phyloP scores from a whole-genome alignment of 1,140 invertebrate genomes.

The Lysiphlebus fabarum region DNA sequence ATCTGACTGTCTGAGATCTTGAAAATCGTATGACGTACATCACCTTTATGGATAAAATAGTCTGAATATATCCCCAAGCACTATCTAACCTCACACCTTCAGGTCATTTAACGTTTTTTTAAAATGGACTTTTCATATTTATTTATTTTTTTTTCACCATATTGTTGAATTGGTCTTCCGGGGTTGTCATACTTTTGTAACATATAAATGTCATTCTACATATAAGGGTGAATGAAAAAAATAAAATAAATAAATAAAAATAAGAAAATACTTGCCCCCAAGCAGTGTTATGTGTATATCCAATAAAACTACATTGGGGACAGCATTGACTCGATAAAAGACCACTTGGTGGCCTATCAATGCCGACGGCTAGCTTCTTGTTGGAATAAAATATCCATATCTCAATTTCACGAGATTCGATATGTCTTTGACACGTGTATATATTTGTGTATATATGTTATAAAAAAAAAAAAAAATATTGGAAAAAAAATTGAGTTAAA shows the following conservation, averaged over 20 bases:
- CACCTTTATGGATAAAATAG: slow-evolving; percentile 36
- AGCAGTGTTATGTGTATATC: slow-evolving; percentile 4
- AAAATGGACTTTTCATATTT: slow-evolving; percentile 39
- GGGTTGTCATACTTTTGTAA: slow-evolving; percentile 17
- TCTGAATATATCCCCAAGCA: slow-evolving; percentile 25
- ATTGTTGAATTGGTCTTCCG: slow-evolving; percentile 41
- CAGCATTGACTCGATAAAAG: slow-evolving; percentile 42
- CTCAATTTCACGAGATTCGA: slow-evolving; percentile 15
- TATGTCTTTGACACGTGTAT: slow-evolving; percentile 10
- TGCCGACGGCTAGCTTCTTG: slow-evolving; percentile 26
- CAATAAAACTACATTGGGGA: slow-evolving; percentile 35
- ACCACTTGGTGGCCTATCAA: slow-evolving; percentile 37
- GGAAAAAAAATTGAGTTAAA: no score
- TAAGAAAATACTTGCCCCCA: neutral
- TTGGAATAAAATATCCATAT: slow-evolving; percentile 27
- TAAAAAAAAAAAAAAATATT: no score
- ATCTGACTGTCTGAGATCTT: slow-evolving; percentile 32
- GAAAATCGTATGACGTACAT: slow-evolving; percentile 37
- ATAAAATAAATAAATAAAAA: no score
- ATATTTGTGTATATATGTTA: neutral
- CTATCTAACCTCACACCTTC: slow-evolving; percentile 40
- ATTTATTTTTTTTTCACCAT: slow-evolving; percentile 29
- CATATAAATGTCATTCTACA: neutral
- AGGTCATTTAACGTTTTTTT: slow-evolving; percentile 43
- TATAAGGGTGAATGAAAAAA: no score